A percentile compares a stretch with the other conserved stretches of the same genome.
These are phyloP conservation scores for Caenorhabditis zanzibari DNA, from an alignment of 2,888 invertebrate species.

Conservation along the genomic window DNA sequence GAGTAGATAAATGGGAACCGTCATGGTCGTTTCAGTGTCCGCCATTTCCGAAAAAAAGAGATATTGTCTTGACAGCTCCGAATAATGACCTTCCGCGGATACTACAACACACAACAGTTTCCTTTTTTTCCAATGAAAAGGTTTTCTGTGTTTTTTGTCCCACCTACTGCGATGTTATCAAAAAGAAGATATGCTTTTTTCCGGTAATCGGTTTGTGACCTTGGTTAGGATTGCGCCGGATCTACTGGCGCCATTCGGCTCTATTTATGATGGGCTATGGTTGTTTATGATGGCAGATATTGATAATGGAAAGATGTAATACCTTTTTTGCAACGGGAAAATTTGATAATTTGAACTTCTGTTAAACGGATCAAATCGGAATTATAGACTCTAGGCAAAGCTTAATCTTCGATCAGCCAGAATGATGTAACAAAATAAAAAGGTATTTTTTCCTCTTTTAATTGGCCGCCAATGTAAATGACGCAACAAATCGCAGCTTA, in stretches of 20 bases:
- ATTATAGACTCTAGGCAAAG: conserved; percentile 33
- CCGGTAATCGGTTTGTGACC: conserved; percentile 40
- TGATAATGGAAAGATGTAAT: neutral
- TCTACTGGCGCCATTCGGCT: conserved; percentile 26
- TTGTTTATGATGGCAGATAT: neutral
- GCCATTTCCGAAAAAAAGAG: conserved; percentile 23
- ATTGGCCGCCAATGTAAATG: conserved; percentile 41
- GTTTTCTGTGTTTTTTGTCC: conserved; percentile 41
- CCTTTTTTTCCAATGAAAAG: conserved; percentile 29
- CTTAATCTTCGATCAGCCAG: conserved; percentile 48
- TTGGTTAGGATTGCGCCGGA: conserved; percentile 19
- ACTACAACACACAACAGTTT: conserved; percentile 39
- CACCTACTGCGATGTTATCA: conserved; percentile 41
- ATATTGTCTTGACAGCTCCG: conserved; percentile 46
- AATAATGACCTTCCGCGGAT: conserved; percentile 35
- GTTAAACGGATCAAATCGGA: conserved; percentile 1
- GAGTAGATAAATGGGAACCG: conserved; percentile 37
- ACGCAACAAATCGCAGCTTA: conserved; percentile 63
- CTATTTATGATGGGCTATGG: neutral
- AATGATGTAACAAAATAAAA: conserved; percentile 40
- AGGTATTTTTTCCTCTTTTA: conserved; percentile 29
- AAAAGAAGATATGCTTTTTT: conserved; percentile 43
- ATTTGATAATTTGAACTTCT: conserved; percentile 41
- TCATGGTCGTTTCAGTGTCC: conserved; percentile 29
- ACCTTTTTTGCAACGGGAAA: conserved; percentile 5